phyloP scores from a whole-genome alignment of 2,113 vertebrate genomes.

The Halichoeres trimaculatus region DNA sequence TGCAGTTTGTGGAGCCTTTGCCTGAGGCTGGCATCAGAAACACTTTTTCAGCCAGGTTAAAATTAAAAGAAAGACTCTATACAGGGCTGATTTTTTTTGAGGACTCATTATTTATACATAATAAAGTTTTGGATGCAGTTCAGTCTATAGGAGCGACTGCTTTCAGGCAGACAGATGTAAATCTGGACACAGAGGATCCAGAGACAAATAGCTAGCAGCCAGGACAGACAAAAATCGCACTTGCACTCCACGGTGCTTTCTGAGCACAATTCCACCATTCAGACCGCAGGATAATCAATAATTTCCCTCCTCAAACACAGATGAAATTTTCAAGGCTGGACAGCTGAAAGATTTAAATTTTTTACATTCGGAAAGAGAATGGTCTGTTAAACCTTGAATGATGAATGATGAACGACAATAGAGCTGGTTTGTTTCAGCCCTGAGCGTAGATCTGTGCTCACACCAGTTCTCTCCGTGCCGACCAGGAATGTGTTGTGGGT shows the following conservation, averaged over 20 bases:
- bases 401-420: slow-evolving; percentile 44
- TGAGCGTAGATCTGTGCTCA: background rate
- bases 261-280: slow-evolving; percentile 68
- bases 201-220: slow-evolving; percentile 43
- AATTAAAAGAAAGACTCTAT: too few species aligned
- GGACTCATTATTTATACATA: too few species aligned
- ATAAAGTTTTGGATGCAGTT: background rate
- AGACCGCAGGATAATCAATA: slow-evolving; percentile 78
- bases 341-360: slow-evolving; percentile 61
- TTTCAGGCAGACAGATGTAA: slow-evolving; percentile 47
- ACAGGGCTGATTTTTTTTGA: too few species aligned
- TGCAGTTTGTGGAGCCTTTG: too few species aligned
- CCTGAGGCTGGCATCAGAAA: too few species aligned
- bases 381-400: slow-evolving; percentile 57
- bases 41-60: too few species aligned
- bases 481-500: too few species aligned
- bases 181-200: slow-evolving; percentile 39
- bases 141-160: background rate
- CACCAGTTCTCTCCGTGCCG: background rate
- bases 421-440: slow-evolving; percentile 14
- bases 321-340: slow-evolving; percentile 63
- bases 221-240: slow-evolving; percentile 62
- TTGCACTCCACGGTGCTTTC: slow-evolving; percentile 39
- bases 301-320: slow-evolving; percentile 71
- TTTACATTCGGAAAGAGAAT: slow-evolving; percentile 57